Evolutionary conservation across 1,140 invertebrate genomes (phyloP).

Genomic region (Musca domestica): DNA sequence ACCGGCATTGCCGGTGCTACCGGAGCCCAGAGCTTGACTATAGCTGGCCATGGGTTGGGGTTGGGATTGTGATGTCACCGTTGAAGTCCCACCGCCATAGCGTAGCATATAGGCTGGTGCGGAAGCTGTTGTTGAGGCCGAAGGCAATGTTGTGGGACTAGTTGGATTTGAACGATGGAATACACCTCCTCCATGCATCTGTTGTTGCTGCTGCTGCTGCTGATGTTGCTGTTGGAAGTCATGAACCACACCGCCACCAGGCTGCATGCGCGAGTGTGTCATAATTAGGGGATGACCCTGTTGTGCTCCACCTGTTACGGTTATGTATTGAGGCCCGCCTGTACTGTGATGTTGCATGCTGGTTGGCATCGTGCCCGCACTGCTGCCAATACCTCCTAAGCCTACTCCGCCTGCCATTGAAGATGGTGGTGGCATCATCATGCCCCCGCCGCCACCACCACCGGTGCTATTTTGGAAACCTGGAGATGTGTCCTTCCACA

Average conservation of each 20-base stretch:
- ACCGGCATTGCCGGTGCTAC: background rate
- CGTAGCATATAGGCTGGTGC: slow-evolving; percentile 46
- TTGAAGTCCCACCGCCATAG: slow-evolving; percentile 32
- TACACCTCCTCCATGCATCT: slow-evolving; percentile 54
- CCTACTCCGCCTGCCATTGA: slow-evolving; percentile 34
- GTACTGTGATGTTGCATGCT: slow-evolving; percentile 34
- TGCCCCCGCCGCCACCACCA: slow-evolving; percentile 26
- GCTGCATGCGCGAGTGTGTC: slow-evolving; percentile 43
- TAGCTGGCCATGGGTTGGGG: slow-evolving; percentile 10
- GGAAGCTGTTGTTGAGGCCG: slow-evolving; percentile 30
- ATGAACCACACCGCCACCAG: slow-evolving; percentile 37
- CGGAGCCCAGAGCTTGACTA: slow-evolving; percentile 4
- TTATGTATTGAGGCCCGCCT: slow-evolving; percentile 38
- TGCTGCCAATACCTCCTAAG: slow-evolving; percentile 43
- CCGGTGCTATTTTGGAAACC: slow-evolving; percentile 37
- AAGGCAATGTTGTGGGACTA: slow-evolving; percentile 68
- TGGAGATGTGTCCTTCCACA: slow-evolving; percentile 76
- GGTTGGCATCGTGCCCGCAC: slow-evolving; percentile 44
- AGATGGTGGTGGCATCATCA: slow-evolving; percentile 23
- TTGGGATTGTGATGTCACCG: slow-evolving; percentile 21
- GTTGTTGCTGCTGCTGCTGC: slow-evolving; percentile 50
- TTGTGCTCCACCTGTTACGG: slow-evolving; percentile 32
- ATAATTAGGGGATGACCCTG: slow-evolving; percentile 44
- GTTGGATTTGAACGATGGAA: slow-evolving; percentile 74
- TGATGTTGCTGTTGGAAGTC: slow-evolving; percentile 43